Conservation (phyloP, 2,888 invertebrate genomes). For the Trichacis sp. region DNA sequence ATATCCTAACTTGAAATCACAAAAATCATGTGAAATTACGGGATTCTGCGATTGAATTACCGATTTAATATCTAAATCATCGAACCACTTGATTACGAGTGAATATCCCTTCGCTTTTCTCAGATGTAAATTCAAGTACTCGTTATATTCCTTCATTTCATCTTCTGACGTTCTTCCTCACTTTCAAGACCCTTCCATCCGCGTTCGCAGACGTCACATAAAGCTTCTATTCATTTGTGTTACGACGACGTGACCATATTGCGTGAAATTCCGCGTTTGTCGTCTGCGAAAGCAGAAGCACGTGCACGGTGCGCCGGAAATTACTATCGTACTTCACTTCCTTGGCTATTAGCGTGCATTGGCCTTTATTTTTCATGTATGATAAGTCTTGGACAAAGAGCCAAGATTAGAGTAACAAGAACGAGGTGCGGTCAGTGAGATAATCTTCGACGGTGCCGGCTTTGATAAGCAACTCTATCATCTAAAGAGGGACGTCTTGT, state of each 20-base stretch:
- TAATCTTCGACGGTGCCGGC: constrained; percentile 1
- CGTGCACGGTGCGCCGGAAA: constrained; percentile 54
- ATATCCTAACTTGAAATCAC: too few species aligned
- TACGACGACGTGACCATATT: constrained; percentile 22
- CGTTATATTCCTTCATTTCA: constrained; percentile 24
- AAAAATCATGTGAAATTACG: too few species aligned
- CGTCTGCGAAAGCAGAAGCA: constrained; percentile 34
- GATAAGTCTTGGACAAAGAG: constrained; percentile 40
- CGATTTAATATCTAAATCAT: too few species aligned
- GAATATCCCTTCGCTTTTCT: too few species aligned
- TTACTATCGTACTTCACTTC: constrained; percentile 54
- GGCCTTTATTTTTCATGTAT: constrained; percentile 52
- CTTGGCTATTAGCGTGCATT: constrained; percentile 54
- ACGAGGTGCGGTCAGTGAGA: constrained; percentile 9
- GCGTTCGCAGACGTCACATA: constrained; percentile 15
- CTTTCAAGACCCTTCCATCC: constrained; percentile 20
- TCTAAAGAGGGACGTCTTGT: background rate
- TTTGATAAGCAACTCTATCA: constrained; percentile 5
- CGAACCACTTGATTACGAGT: constrained; percentile 17
- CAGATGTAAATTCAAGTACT: too few species aligned
- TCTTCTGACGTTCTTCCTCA: constrained; percentile 15
- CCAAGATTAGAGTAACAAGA: constrained; percentile 7
- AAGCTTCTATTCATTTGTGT: constrained; percentile 3
- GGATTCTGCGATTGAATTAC: too few species aligned
- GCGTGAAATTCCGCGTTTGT: constrained; percentile 23